phyloP scores from a whole-genome alignment of 2,797 vertebrate species.

The Argentina silus region DNA sequence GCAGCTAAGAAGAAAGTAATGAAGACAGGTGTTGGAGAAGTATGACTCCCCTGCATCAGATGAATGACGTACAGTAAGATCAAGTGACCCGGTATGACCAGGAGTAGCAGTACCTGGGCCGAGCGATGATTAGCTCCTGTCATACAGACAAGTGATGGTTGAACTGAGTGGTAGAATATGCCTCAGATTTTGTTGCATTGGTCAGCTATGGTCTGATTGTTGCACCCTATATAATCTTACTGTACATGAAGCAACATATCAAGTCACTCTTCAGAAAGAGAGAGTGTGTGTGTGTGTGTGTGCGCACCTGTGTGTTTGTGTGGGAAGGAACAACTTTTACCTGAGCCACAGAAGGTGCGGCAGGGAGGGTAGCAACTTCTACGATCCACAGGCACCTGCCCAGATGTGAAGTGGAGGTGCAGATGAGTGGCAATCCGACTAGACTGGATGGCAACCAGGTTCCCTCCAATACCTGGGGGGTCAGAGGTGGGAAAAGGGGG shows the following conservation, averaged over 20 bases:
- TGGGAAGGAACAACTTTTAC: slow-evolving; percentile 59
- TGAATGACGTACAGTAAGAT: slow-evolving; percentile 89
- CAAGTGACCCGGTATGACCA: slow-evolving; percentile 91
- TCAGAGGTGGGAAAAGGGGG: too few species aligned
- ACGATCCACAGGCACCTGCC: slow-evolving; percentile 82
- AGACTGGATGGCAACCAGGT: slow-evolving; percentile 93
- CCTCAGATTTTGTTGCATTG: neutral
- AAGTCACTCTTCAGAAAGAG: neutral
- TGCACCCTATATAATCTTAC: too few species aligned
- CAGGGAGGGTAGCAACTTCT: slow-evolving; percentile 82
- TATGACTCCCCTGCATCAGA: slow-evolving; percentile 88
- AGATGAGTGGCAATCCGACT: slow-evolving; percentile 94
- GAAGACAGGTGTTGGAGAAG: slow-evolving; percentile 85
- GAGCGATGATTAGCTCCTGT: slow-evolving; percentile 88
- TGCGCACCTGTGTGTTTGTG: neutral
- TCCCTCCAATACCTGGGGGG: slow-evolving; percentile 89
- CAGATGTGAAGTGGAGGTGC: slow-evolving; percentile 84
- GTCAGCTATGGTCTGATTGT: neutral
- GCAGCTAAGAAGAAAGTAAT: slow-evolving; percentile 84
- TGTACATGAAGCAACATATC: too few species aligned
- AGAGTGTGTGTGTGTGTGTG: neutral
- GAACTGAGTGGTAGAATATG: neutral
- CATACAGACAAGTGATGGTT: neutral
- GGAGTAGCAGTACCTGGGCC: slow-evolving; percentile 87
- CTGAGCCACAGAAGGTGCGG: slow-evolving; percentile 85